phyloP scores from a whole-genome alignment of 2,888 invertebrate genomes.

The Apotomis capreana region DNA sequence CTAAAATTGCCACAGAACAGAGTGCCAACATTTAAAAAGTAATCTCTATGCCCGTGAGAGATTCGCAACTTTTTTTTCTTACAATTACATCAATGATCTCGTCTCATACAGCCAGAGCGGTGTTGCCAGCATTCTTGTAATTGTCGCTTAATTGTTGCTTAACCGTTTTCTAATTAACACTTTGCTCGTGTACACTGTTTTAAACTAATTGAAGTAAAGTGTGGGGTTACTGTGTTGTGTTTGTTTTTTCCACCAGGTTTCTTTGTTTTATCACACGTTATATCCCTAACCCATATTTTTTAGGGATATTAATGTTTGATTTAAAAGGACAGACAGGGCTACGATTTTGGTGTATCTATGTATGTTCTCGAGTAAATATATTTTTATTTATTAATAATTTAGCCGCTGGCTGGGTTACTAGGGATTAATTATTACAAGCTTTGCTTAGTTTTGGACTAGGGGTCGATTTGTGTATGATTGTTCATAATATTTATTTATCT shows the following conservation, averaged over 20 bases:
- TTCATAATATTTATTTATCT: too few species aligned
- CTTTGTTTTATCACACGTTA: background rate
- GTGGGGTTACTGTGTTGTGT: conserved; percentile 34
- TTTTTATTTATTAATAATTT: too few species aligned
- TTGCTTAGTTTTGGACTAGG: too few species aligned
- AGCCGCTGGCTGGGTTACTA: too few species aligned
- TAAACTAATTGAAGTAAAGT: conserved; percentile 17
- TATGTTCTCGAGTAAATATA: too few species aligned
- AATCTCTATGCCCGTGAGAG: conserved; percentile 29
- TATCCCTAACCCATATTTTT: too few species aligned
- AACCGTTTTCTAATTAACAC: conserved; percentile 40
- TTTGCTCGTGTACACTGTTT: conserved; percentile 31
- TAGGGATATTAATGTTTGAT: too few species aligned
- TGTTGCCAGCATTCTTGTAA: conserved; percentile 30
- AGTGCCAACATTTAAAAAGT: conserved; percentile 32
- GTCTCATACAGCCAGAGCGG: conserved; percentile 18
- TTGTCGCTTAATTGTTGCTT: conserved; percentile 35
- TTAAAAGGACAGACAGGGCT: too few species aligned
- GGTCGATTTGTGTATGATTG: too few species aligned
- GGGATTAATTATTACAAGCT: too few species aligned
- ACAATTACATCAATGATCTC: conserved; percentile 28
- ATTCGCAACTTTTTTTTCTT: conserved; percentile 30
- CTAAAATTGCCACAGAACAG: background rate
- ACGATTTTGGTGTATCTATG: too few species aligned
- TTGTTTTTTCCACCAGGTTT: background rate